phyloP scores from a whole-genome alignment of 2,113 vertebrate species.

The Tachysurus vachellii region DNA sequence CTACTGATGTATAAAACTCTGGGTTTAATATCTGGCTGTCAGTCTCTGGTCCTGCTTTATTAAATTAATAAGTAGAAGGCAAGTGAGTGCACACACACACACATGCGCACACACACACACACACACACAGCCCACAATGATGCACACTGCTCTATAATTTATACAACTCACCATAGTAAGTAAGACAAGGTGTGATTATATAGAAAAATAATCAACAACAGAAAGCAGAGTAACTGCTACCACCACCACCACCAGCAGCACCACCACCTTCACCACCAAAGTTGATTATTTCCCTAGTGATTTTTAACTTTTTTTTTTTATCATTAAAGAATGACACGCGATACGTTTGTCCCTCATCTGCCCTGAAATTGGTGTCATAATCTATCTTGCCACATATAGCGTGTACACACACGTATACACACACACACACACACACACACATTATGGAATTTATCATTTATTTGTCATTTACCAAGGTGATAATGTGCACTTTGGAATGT shows the following conservation, averaged over 20 bases:
- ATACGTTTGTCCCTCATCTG: background rate
- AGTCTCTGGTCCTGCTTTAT: constrained; percentile 12
- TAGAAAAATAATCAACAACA: background rate
- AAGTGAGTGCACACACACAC: background rate
- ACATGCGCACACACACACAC: background rate
- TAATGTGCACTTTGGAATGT: background rate
- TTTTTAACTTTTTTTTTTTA: too few relatives aligned
- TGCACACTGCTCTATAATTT: background rate
- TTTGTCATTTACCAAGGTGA: background rate
- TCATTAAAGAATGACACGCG: background rate
- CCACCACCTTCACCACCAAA: too few relatives aligned
- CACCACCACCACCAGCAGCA: background rate
- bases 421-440: background rate
- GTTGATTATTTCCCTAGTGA: background rate
- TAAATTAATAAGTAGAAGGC: constrained; percentile 16
- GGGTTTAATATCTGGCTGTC: constrained; percentile 32
- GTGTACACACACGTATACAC: background rate
- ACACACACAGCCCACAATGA: background rate
- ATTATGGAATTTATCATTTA: background rate
- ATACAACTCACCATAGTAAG: background rate
- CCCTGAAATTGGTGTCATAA: background rate
- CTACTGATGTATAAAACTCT: background rate
- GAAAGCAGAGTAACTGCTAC: background rate
- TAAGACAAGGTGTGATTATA: background rate
- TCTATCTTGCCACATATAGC: background rate